Conservation (phyloP, 64 coral and sea anemone species). For the Hydrozoanthus tunicans region DNA sequence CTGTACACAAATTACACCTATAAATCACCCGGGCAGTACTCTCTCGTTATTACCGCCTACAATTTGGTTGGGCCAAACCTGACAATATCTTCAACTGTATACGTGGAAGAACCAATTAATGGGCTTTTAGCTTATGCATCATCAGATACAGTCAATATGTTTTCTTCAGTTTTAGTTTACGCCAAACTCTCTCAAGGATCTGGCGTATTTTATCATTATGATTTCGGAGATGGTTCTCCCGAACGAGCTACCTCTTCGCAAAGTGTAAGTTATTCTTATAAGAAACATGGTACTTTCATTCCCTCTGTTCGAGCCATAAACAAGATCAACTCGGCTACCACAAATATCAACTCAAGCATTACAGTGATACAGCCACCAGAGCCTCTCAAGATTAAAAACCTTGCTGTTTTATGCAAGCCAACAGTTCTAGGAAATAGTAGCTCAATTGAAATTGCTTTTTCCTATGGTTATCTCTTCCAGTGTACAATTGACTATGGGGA, state of each 20-base stretch:
- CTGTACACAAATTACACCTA: slow-evolving; percentile 58
- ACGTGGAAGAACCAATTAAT: slow-evolving; percentile 59
- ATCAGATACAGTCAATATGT: slow-evolving; percentile 16
- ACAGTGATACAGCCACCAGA: slow-evolving; percentile 8
- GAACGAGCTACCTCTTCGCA: background rate
- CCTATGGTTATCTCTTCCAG: slow-evolving; percentile 52
- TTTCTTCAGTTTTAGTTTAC: slow-evolving; percentile 1
- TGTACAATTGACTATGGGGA: slow-evolving; percentile 69
- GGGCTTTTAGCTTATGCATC: slow-evolving; percentile 51
- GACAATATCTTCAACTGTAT: slow-evolving; percentile 9
- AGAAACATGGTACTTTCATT: slow-evolving; percentile 40
- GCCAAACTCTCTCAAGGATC: slow-evolving; percentile 45
- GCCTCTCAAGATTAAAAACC: slow-evolving; percentile 51
- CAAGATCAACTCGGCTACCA: background rate
- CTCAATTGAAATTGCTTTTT: slow-evolving; percentile 55
- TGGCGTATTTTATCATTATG: slow-evolving; percentile 43
- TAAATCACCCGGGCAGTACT: slow-evolving; percentile 6
- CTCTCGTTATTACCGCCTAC: slow-evolving; percentile 50
- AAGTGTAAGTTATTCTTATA: slow-evolving; percentile 49
- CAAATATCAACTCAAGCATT: slow-evolving; percentile 3
- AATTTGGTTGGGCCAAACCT: slow-evolving; percentile 49
- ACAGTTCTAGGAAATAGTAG: slow-evolving; percentile 51
- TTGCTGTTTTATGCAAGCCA: slow-evolving; percentile 58
- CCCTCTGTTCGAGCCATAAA: slow-evolving; percentile 52
- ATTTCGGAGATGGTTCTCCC: slow-evolving; percentile 66